Conservation (phyloP, 2,797 vertebrate genomes). For the Acipenser ruthenus region DNA sequence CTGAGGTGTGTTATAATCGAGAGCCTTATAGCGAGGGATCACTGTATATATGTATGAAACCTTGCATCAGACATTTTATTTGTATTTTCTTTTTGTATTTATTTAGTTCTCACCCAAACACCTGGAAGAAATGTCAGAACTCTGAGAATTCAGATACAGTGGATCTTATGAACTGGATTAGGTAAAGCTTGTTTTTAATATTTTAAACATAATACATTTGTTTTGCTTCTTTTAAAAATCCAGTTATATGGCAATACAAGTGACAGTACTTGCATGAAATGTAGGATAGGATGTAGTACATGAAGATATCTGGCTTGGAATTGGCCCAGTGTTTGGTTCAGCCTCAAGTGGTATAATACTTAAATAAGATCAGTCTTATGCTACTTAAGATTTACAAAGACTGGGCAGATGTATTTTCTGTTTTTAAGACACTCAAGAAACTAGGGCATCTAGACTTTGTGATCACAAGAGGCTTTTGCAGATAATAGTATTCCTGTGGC, state of each 20-base stretch:
- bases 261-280: neutral
- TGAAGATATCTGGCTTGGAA: constrained; percentile 47
- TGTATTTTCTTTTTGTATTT: neutral
- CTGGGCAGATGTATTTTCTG: neutral
- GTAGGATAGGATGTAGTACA: constrained; percentile 21
- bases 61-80: neutral
- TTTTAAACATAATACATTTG: constrained; percentile 12
- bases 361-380: neutral
- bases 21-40: no score
- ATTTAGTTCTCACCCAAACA: constrained; percentile 85
- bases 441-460: constrained; percentile 1
- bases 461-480: constrained; percentile 27
- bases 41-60: no score
- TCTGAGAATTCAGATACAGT: constrained; percentile 97
- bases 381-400: constrained; percentile 5
- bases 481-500: constrained; percentile 61
- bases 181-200: constrained; percentile 55
- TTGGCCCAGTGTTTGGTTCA: constrained; percentile 43
- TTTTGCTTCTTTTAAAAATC: constrained; percentile 1
- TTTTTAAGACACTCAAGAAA: constrained; percentile 8
- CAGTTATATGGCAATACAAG: neutral
- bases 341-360: constrained; percentile 19
- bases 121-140: constrained; percentile 83
- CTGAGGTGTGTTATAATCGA: no score
- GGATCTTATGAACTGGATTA: constrained; percentile 98